Conservation (phyloP, 2,797 vertebrate species). For the Sphenopsis melanotis region DNA sequence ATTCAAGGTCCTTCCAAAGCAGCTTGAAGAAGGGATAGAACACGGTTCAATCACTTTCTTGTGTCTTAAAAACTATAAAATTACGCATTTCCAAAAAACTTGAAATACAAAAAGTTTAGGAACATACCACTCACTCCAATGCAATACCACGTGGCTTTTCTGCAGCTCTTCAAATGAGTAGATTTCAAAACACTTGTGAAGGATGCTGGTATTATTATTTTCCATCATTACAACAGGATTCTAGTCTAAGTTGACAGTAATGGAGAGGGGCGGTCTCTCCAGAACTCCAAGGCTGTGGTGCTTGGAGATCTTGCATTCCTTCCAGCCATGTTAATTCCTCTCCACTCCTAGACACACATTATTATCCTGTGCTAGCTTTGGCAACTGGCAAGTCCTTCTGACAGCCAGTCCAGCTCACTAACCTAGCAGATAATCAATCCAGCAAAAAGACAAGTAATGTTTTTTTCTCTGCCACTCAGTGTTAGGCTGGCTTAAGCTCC, state of each 20-base stretch:
- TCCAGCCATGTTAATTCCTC: background rate
- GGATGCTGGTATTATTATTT: background rate
- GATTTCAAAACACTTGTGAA: background rate
- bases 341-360: background rate
- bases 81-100: background rate
- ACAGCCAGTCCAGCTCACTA: background rate
- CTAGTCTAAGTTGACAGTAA: background rate
- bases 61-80: background rate
- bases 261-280: background rate
- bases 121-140: background rate
- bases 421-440: background rate
- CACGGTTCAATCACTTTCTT: background rate
- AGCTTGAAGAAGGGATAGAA: background rate
- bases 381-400: background rate
- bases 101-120: background rate
- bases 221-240: background rate
- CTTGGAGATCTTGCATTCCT: background rate
- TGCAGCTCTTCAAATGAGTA: background rate
- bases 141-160: fast-evolving
- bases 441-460: background rate
- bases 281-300: background rate
- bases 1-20: background rate
- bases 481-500: background rate
- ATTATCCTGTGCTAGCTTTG: background rate
- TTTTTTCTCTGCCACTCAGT: background rate